phyloP scores from a whole-genome alignment of 2,113 vertebrate genomes.

The Genyomyrus donnyi region DNA sequence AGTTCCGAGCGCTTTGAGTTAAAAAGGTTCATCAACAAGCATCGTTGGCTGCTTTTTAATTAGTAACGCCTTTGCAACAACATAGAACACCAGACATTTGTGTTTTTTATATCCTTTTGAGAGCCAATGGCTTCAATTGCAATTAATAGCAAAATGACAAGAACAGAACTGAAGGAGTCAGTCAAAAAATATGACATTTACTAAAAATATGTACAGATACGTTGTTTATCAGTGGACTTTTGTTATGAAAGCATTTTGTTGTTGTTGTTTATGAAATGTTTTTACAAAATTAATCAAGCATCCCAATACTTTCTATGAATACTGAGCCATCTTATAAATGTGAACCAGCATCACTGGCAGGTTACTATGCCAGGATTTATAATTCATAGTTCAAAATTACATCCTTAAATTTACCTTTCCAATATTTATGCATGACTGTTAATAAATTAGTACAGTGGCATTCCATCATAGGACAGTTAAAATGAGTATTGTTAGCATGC shows the following conservation, averaged over 20 bases:
- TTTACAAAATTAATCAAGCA: neutral
- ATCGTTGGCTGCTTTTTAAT: neutral
- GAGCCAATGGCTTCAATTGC: neutral
- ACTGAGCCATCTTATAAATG: neutral
- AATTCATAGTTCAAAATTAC: neutral
- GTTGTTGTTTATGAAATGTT: neutral
- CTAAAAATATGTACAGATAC: neutral
- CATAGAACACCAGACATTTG: neutral
- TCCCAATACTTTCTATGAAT: neutral
- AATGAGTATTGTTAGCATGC: neutral
- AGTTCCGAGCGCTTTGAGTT: neutral
- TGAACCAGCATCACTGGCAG: neutral
- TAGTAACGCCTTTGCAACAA: neutral
- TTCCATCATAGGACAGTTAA: constrained; percentile 35
- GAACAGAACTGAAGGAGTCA: neutral
- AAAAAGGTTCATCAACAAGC: neutral
- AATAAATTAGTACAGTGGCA: constrained; percentile 29
- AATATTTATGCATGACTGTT: neutral
- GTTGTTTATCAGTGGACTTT: neutral
- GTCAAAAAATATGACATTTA: neutral
- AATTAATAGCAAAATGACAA: neutral
- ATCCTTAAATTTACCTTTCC: neutral
- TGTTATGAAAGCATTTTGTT: neutral
- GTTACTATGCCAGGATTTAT: neutral
- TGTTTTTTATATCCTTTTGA: neutral